Evolutionary conservation across 2,888 invertebrate genomes (phyloP).

Genomic region (Patella depressa): DNA sequence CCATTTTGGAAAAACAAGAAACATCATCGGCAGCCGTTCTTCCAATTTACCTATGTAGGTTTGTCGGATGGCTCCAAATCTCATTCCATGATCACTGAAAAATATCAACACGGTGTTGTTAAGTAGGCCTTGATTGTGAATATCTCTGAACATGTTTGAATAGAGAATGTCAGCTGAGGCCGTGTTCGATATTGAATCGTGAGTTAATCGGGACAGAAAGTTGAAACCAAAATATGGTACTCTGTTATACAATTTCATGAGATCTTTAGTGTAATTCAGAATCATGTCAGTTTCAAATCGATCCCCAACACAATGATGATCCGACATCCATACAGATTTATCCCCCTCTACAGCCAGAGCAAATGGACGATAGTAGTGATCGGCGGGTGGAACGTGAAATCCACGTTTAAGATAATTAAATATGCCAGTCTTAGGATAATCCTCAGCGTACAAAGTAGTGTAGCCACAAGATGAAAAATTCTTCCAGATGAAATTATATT

Average conservation of each 20-base stretch:
- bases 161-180: conserved; percentile 80
- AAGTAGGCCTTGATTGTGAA: conserved; percentile 54
- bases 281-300: conserved; percentile 80
- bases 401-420: conserved; percentile 84
- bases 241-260: conserved; percentile 76
- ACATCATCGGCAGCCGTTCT: conserved; percentile 86
- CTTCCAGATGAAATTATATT: conserved; percentile 85
- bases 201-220: conserved; percentile 87
- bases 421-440: conserved; percentile 81
- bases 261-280: conserved; percentile 75
- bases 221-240: conserved; percentile 84
- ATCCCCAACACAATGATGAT: conserved; percentile 77
- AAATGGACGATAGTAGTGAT: conserved; percentile 85
- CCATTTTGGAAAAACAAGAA: conserved; percentile 81
- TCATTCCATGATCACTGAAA: conserved; percentile 89
- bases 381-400: conserved; percentile 83
- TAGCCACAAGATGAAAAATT: conserved; percentile 81
- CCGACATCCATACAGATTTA: conserved; percentile 34
- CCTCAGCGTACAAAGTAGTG: conserved; percentile 85
- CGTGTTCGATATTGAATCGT: conserved; percentile 86
- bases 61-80: conserved; percentile 85
- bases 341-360: conserved; percentile 74
- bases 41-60: conserved; percentile 85
- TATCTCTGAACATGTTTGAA: conserved; percentile 74
- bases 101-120: conserved; percentile 49